phyloP scores from a whole-genome alignment of 2,113 vertebrate genomes.

The Rutilus rutilus region DNA sequence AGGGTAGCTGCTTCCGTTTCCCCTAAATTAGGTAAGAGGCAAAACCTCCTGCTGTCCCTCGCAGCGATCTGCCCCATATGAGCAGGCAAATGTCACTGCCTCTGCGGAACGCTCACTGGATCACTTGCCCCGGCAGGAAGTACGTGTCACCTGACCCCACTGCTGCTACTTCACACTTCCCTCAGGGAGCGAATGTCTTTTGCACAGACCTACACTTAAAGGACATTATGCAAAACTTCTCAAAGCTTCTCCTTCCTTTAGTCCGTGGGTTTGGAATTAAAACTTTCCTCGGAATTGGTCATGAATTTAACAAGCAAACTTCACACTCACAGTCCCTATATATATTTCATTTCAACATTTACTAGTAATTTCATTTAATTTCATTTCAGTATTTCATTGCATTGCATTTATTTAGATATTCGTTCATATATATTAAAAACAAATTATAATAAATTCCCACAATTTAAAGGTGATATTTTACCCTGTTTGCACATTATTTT shows the following conservation, averaged over 20 bases:
- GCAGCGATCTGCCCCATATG: conserved; percentile 30
- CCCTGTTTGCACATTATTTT: background rate
- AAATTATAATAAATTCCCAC: background rate
- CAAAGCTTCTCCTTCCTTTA: background rate
- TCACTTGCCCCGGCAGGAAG: conserved; percentile 37
- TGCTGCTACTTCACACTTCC: conserved; percentile 21
- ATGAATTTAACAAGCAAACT: background rate
- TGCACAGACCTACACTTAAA: conserved; percentile 22
- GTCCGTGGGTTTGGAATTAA: background rate
- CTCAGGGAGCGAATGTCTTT: conserved; percentile 30
- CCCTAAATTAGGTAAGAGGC: background rate
- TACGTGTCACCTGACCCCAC: conserved; percentile 44
- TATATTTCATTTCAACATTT: background rate
- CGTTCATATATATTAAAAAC: background rate
- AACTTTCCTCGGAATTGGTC: background rate
- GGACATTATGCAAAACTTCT: conserved; percentile 25
- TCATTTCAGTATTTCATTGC: background rate
- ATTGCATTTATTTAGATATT: background rate
- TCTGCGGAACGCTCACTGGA: conserved; percentile 32
- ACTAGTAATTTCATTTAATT: background rate
- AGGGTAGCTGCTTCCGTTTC: background rate
- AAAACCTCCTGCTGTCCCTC: background rate
- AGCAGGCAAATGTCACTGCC: conserved; percentile 47
- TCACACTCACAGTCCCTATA: background rate
- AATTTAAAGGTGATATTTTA: background rate